Conservation (phyloP, 2,113 vertebrate species). For the Ameiurus melas region DNA sequence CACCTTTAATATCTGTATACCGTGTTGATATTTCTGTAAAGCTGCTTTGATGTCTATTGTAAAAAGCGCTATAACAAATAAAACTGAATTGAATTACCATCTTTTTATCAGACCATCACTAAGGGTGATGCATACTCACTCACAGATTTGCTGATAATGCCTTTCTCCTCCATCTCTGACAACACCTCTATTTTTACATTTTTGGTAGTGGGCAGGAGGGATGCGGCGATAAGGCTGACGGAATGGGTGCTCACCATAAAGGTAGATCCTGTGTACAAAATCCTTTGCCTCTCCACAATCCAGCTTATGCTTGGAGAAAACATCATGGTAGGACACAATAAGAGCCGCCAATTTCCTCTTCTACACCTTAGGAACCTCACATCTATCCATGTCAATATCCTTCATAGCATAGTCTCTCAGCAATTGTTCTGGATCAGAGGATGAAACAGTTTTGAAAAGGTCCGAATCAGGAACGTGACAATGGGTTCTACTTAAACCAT, state of each 20-base stretch:
- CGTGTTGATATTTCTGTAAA: no score
- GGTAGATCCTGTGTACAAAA: constrained; percentile 19
- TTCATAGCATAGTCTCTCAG: background rate
- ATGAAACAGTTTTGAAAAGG: no score
- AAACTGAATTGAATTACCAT: no score
- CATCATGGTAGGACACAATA: background rate
- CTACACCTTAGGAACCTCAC: background rate
- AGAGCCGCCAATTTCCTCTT: background rate
- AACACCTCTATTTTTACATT: constrained; percentile 27
- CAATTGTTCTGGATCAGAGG: background rate
- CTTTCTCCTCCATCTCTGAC: constrained; percentile 24
- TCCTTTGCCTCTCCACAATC: constrained; percentile 29
- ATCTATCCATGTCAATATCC: background rate
- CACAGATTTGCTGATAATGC: constrained; percentile 35
- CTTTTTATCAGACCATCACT: constrained; percentile 40
- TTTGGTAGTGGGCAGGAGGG: constrained; percentile 25
- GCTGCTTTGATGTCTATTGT: no score
- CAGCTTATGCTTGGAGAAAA: constrained; percentile 33
- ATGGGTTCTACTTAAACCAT: background rate
- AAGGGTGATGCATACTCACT: no score
- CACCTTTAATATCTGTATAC: no score
- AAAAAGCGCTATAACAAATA: no score
- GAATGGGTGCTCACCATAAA: constrained; percentile 9
- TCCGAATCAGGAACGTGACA: background rate
- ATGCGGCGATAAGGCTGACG: background rate